A percentile compares a stretch with the other conserved stretches of the same genome.
phyloP scores from a whole-genome alignment of 2,113 vertebrate genomes.

The Plestiodon gilberti region DNA sequence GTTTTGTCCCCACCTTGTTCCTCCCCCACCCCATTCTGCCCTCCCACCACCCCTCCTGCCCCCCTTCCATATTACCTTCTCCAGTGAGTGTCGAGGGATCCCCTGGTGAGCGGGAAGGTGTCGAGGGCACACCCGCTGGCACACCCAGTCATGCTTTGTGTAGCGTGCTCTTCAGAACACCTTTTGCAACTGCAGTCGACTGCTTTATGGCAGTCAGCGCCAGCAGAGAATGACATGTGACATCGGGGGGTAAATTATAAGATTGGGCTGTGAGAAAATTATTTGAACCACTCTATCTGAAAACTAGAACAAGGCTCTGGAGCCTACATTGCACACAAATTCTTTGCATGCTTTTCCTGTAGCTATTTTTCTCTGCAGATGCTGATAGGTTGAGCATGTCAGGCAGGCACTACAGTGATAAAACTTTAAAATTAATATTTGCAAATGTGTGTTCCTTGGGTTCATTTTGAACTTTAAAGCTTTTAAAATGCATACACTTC shows the following conservation, averaged over 20 bases:
- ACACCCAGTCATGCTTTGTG: too few species aligned
- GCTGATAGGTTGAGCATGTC: background rate
- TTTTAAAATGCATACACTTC: background rate
- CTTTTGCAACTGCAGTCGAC: too few species aligned
- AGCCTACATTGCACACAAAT: background rate
- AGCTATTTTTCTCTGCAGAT: background rate
- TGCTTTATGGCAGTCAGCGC: too few species aligned
- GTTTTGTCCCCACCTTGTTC: background rate
- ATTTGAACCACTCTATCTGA: background rate
- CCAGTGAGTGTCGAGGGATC: too few species aligned
- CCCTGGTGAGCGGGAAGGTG: too few species aligned
- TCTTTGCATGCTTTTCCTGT: constrained; percentile 1
- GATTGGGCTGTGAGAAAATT: background rate
- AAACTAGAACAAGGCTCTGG: background rate
- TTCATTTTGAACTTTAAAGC: background rate
- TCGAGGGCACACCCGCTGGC: too few species aligned
- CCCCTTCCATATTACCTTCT: too few species aligned
- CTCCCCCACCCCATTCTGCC: background rate
- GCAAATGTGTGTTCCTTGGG: background rate
- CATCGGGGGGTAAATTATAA: background rate
- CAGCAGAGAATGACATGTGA: too few species aligned
- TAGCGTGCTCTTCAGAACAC: too few species aligned
- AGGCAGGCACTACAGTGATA: constrained; percentile 15
- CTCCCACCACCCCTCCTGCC: too few species aligned
- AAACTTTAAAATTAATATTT: background rate